Evolutionary conservation across 2,113 vertebrate genomes (phyloP).

Genomic region (Speoplatyrhinus poulsoni): DNA sequence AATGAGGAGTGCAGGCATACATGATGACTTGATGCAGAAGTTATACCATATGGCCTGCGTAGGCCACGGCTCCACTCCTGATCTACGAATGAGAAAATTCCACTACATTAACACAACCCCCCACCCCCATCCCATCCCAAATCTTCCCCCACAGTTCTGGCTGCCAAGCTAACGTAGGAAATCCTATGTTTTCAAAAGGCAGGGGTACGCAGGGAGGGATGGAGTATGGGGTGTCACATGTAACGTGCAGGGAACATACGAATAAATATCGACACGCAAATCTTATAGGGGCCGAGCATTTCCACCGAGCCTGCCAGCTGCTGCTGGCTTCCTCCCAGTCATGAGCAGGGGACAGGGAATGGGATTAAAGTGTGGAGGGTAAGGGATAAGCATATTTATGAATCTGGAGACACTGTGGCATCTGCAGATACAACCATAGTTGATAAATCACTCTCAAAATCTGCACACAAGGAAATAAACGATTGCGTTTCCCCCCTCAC

Average conservation of each 20-base stretch:
- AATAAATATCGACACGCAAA: slow-evolving; percentile 44
- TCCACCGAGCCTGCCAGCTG: slow-evolving; percentile 24
- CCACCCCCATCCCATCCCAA: slow-evolving; percentile 5
- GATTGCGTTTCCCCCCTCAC: neutral
- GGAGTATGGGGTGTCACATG: slow-evolving; percentile 21
- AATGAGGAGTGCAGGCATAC: slow-evolving; percentile 49
- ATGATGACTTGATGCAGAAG: slow-evolving; percentile 26
- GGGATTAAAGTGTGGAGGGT: neutral
- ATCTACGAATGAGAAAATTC: slow-evolving; percentile 59
- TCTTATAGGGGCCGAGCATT: slow-evolving; percentile 32
- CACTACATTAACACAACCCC: slow-evolving; percentile 61
- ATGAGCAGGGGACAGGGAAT: neutral
- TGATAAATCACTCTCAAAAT: neutral
- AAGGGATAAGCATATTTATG: slow-evolving; percentile 4
- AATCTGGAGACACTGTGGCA: neutral
- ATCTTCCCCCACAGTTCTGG: slow-evolving; percentile 41
- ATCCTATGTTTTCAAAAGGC: slow-evolving; percentile 65
- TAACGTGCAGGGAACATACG: slow-evolving; percentile 16
- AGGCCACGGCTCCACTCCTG: slow-evolving; percentile 38
- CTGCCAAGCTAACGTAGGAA: slow-evolving; percentile 65
- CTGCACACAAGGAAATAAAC: slow-evolving; percentile 3
- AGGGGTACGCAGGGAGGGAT: neutral
- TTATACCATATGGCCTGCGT: slow-evolving; percentile 19
- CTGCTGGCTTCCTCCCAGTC: slow-evolving; percentile 16
- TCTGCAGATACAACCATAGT: neutral